These are phyloP conservation scores for Regulus satrapa DNA, from an alignment of 2,113 vertebrate species.

Conservation along the genomic window DNA sequence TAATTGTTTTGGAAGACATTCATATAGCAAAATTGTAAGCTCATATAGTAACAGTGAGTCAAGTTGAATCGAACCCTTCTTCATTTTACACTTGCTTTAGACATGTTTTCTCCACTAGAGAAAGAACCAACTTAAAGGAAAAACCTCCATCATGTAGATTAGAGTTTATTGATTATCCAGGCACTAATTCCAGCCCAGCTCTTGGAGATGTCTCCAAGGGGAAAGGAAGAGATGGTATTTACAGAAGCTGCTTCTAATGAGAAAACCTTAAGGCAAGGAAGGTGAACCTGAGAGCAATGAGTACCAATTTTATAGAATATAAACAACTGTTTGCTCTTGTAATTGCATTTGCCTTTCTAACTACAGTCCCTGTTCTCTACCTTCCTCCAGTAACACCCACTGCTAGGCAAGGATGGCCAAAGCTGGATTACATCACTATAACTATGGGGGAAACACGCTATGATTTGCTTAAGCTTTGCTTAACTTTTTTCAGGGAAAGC, in stretches of 20 bases:
- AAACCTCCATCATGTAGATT: not conserved
- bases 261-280: conserved; percentile 28
- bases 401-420: not conserved
- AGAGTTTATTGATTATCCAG: conserved; percentile 20
- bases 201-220: not conserved
- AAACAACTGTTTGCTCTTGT: not conserved
- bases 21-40: not conserved
- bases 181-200: not conserved
- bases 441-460: not conserved
- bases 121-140: not conserved
- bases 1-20: conserved; percentile 20
- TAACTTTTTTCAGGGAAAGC: not conserved
- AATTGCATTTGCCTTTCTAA: not conserved
- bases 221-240: conserved; percentile 10
- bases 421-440: not conserved
- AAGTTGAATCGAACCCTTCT: not conserved
- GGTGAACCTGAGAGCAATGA: not conserved
- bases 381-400: not conserved
- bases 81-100: not conserved
- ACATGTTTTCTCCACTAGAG: not conserved
- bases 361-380: not conserved
- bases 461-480: not conserved
- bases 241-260: conserved; percentile 29
- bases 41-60: not conserved
- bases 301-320: not conserved